Evolutionary conservation across 2,797 vertebrate species (phyloP).

Genomic region (Cyprinella venusta): DNA sequence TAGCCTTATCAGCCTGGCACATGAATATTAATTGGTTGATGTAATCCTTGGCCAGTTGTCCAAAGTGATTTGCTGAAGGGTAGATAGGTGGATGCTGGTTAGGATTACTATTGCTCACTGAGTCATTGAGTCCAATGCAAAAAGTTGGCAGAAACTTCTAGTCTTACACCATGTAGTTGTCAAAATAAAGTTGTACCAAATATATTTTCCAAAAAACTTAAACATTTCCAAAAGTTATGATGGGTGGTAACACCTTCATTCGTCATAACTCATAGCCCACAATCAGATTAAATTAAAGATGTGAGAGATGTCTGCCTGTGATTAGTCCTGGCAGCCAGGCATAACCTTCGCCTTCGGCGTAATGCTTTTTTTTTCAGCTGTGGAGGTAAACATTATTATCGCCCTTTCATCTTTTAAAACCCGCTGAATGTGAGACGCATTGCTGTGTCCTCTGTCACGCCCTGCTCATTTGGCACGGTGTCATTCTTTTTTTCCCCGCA

Average conservation of each 20-base stretch:
- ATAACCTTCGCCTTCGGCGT: conserved; percentile 35
- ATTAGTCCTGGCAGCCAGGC: conserved; percentile 24
- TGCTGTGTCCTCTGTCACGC: conserved; percentile 50
- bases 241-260: not conserved
- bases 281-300: conserved; percentile 32
- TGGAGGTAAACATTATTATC: conserved; percentile 52
- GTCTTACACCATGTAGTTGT: not conserved
- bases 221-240: not conserved
- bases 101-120: not conserved
- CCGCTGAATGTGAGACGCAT: conserved; percentile 29
- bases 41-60: not conserved
- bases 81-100: not conserved
- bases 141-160: not conserved
- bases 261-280: conserved; percentile 16
- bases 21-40: conserved; percentile 8
- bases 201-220: not conserved
- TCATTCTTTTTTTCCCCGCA: conserved; percentile 52
- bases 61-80: not conserved
- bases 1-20: not conserved
- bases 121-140: not conserved
- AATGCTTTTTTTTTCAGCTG: conserved; percentile 21
- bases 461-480: conserved; percentile 53
- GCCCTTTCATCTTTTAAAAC: conserved; percentile 38
- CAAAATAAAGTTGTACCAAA: not conserved
- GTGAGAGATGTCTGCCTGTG: conserved; percentile 38